phyloP scores from a whole-genome alignment of 2,888 invertebrate species.

The Andrena marginata region DNA sequence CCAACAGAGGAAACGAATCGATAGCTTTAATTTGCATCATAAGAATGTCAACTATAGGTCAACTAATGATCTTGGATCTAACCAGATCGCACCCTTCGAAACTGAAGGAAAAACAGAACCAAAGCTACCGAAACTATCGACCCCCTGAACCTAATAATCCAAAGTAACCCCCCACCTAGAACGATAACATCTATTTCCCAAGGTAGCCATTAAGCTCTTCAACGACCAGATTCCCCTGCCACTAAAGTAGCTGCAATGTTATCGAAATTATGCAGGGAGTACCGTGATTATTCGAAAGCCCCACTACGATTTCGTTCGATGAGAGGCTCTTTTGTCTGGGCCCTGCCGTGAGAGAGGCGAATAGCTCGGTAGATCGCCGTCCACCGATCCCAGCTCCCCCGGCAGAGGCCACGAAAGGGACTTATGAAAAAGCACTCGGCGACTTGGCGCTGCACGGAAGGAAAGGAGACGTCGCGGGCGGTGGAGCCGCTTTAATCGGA shows the following conservation, averaged over 20 bases:
- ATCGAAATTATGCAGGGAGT: not conserved
- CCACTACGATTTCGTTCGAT: not conserved
- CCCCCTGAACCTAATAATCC: not conserved
- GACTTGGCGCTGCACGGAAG: not conserved
- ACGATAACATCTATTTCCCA: too few relatives aligned
- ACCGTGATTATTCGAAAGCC: conserved; percentile 1
- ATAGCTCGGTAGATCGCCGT: not conserved
- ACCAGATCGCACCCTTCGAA: not conserved
- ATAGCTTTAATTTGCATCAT: not conserved
- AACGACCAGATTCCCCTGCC: not conserved
- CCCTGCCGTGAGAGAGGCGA: not conserved
- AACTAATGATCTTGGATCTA: not conserved
- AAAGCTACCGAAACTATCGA: not conserved
- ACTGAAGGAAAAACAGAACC: not conserved
- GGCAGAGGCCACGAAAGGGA: conserved; percentile 42
- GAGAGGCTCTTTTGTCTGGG: not conserved
- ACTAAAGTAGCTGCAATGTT: not conserved
- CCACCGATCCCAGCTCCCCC: conserved; percentile 9
- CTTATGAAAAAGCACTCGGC: conserved; percentile 54
- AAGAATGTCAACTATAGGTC: too few relatives aligned
- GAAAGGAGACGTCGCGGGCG: conserved; percentile 11
- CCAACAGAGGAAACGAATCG: not conserved
- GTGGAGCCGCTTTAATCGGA: conserved; percentile 62
- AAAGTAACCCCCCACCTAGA: not conserved
- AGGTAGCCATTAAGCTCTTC: not conserved